Evolutionary conservation across 2,113 vertebrate genomes (phyloP), one percentile per base, ranked within the genome.

Genomic region (Lucifuga dentata): DNA sequence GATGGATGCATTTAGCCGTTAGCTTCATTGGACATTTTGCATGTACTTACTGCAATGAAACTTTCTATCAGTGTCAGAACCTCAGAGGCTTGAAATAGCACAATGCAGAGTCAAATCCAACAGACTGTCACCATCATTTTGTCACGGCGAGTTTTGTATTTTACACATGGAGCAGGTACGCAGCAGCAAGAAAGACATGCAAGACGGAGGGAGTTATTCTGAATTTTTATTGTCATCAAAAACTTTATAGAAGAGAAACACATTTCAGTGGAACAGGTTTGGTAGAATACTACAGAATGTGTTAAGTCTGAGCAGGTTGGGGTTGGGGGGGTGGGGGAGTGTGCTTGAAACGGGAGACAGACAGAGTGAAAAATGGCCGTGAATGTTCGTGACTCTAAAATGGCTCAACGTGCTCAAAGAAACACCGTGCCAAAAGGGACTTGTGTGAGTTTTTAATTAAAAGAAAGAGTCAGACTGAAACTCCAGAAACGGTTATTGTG

Each of bases 21-120:
- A 73, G 11, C 70, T 75, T 77, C 26, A 73, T 65, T 81, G 64
- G 48, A 86, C 26, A 29, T 29, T 29, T 29, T 57, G 59, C 41
- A 65, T 73, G 39, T 48, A 21, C 59, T 69, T 67, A 61, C 50
- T 55, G 36, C 24, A 44, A 19, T 10, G 2, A 64, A 76, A 80
- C 12, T 32, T 43, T 3, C 59, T 68, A 29, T 32, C 26, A 44
- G 33, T 63, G 45, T 66, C 36, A 68, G 58, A 73, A 33, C 24
- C 41, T 11, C 21, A 29, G 3, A 29, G 64, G 43, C 62, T 61
- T 48, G 26, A 57, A 23, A 11, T 35, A 29, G 26, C 26, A 29
- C 26, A 29, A 15, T 11, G 41, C 11, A 52, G 38, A 29, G 11
- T 16, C 5, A 19, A 40, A 49, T 44, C 13, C 29, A 23, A 36